These are phyloP conservation scores for Scartelaos histophorus DNA, from an alignment of 2,113 vertebrate genomes.

Conservation along the genomic window DNA sequence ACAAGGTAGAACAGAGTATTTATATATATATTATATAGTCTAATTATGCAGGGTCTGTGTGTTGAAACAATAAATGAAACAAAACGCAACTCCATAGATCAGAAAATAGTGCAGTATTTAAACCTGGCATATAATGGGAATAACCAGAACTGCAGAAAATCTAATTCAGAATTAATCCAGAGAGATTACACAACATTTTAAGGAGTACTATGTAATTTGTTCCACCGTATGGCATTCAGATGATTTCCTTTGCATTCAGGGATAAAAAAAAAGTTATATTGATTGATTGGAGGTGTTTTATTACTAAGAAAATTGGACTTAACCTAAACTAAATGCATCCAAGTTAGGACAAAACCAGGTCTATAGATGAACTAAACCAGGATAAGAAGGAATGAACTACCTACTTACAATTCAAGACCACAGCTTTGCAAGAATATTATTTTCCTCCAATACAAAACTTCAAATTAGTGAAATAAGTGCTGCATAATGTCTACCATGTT, in stretches of 20 bases:
- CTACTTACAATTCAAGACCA: not conserved
- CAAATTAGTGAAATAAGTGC: not conserved
- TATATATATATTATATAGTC: too few relatives aligned
- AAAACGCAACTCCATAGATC: too few relatives aligned
- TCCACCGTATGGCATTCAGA: not conserved
- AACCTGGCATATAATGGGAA: too few relatives aligned
- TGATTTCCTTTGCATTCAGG: not conserved
- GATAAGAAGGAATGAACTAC: not conserved
- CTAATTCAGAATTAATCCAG: not conserved
- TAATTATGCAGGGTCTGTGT: too few relatives aligned
- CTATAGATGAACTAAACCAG: not conserved
- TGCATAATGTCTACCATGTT: not conserved
- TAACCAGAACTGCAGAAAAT: not conserved
- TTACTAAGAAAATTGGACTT: not conserved
- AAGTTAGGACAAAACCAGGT: too few relatives aligned
- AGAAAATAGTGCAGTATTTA: too few relatives aligned
- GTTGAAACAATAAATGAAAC: too few relatives aligned
- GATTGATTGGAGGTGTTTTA: not conserved
- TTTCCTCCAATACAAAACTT: not conserved
- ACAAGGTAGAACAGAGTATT: too few relatives aligned
- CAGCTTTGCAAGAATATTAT: not conserved
- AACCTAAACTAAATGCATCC: not conserved
- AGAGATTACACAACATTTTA: not conserved
- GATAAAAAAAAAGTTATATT: too few relatives aligned
- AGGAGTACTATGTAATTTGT: not conserved